Base-by-base conservation (phyloP, 2,888 invertebrate species). In the Lepidonotus clava region DNA sequence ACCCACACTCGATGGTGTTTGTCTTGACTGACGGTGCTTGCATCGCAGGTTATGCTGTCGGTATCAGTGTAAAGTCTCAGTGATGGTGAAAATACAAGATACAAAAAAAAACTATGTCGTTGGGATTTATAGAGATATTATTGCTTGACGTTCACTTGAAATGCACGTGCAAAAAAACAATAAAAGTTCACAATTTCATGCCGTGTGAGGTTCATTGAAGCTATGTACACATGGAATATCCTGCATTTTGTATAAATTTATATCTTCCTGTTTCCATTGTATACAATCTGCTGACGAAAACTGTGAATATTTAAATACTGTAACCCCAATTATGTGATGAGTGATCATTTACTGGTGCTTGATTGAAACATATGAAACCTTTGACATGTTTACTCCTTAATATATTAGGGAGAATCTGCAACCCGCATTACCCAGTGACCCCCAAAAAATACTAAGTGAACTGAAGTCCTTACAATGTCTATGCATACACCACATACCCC, bases 261-360 rank as follows among this genome's bases (percentile, higher is more conserved):
- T 46, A 11, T 8, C 46, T 11, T 11, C 46, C 8, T 8, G 46
- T 46, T 11, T 46, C 8, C 46, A 46, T 18, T 46, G 46, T 46
- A 18, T 46, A 46, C 8, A 46, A 46, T 46, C 46, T 46, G 18
- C 18, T 18, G 46, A 46, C 8, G 46, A 8, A 46, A 8, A 46
- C 46, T 46, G 46, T 46, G 8, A 46, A 46, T 8, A 11, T 18
- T 46, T 11, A 46, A 46, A 18, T 18, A 8, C 8, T 71, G 36
- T 38, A 71, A 71, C 38, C 71, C 18, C 71, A 71, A 38, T 71
- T 71, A 71, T 71, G 71, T 71, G 71, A 71, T 71, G 71, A 36
- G n/a, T 34, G 34, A 71, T 11, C 8, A 24, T 28, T 71, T n/a
- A 71, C 38, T 71, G 71, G 71, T 71, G 71, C 71, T 71, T 71